Conservation (phyloP, 1,140 invertebrate species). For the Pseudomyrmex gracilis region DNA sequence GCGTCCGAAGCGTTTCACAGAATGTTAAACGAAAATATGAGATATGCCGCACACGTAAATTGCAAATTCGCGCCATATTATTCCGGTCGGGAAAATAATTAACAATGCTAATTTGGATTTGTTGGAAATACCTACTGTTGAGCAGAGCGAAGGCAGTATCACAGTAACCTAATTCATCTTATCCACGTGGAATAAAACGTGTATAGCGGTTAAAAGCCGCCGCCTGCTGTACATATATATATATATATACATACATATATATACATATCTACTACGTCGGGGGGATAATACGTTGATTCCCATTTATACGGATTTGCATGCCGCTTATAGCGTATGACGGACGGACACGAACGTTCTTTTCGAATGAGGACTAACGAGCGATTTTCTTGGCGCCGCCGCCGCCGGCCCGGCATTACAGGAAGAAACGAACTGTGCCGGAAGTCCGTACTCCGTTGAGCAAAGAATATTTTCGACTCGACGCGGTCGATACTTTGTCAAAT, state of each 20-base stretch:
- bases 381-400: slow-evolving; percentile 50
- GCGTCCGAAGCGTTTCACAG: slow-evolving; percentile 16
- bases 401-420: slow-evolving; percentile 37
- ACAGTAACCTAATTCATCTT: slow-evolving; percentile 59
- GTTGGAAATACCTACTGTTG: slow-evolving; percentile 40
- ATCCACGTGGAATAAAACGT: slow-evolving; percentile 48
- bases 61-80: slow-evolving; percentile 37
- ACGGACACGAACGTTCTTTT: slow-evolving; percentile 44
- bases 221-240: neutral
- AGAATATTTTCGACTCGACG: slow-evolving; percentile 28
- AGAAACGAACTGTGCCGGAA: slow-evolving; percentile 52
- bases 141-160: slow-evolving; percentile 25
- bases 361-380: slow-evolving; percentile 53
- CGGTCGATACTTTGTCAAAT: slow-evolving; percentile 52
- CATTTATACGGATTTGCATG: slow-evolving; percentile 61
- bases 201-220: slow-evolving; percentile 27
- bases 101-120: slow-evolving; percentile 61
- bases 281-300: slow-evolving; percentile 54
- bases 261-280: too few species aligned
- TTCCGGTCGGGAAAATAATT: slow-evolving; percentile 59
- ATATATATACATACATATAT: too few species aligned
- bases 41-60: slow-evolving; percentile 40
- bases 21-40: slow-evolving; percentile 39
- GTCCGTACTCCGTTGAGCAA: slow-evolving; percentile 47
- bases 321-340: slow-evolving; percentile 43